phyloP scores from a whole-genome alignment of 2,888 invertebrate genomes.

The Anticlea derivata region DNA sequence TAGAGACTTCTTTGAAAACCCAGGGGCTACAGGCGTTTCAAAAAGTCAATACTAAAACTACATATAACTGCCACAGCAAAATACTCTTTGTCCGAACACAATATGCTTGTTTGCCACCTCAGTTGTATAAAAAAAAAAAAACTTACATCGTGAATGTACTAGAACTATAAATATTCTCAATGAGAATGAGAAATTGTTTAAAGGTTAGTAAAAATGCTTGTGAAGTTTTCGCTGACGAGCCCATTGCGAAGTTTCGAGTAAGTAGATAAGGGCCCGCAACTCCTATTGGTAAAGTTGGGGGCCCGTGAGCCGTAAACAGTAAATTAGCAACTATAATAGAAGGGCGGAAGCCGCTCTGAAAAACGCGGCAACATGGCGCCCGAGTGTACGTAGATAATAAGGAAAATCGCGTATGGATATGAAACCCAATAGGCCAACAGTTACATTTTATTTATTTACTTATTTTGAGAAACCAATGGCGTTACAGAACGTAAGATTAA shows the following conservation, averaged over 20 bases:
- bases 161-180: no score
- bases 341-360: constrained; percentile 65
- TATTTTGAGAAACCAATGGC: no score
- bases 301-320: constrained; percentile 57
- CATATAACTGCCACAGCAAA: constrained; percentile 28
- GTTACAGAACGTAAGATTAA: no score
- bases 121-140: no score
- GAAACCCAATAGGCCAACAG: background rate
- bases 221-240: background rate
- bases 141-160: no score
- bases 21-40: constrained; percentile 21
- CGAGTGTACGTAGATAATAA: no score
- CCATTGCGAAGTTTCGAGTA: constrained; percentile 3
- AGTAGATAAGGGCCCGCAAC: constrained; percentile 10
- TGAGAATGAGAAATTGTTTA: no score
- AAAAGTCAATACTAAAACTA: constrained; percentile 52
- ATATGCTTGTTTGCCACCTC: no score
- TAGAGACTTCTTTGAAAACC: no score
- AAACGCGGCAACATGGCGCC: constrained; percentile 61
- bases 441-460: no score
- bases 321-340: constrained; percentile 70
- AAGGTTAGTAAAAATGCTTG: no score
- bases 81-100: background rate
- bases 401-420: background rate
- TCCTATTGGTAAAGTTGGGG: constrained; percentile 43